Percentiles rank a stretch among this genome's conserved stretches.
Evolutionary conservation across 2,888 invertebrate species (phyloP).

Genomic region (Epsilonema sp.): DNA sequence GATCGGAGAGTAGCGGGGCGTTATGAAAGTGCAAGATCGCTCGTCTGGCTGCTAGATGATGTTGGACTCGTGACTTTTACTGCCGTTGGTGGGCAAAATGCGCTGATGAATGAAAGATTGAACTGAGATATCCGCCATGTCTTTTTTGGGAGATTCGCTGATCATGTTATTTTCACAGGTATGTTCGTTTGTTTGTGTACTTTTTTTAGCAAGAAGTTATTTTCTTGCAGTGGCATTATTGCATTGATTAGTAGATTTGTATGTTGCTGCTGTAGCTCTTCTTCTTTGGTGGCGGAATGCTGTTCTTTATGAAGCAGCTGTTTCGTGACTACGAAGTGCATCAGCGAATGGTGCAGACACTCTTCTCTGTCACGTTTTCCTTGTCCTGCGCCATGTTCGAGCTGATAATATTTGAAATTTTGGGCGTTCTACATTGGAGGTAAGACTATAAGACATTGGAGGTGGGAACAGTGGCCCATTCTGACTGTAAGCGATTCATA

Average conservation of each 20-base stretch:
- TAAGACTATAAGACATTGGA: too few species aligned
- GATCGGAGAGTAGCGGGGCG: too few species aligned
- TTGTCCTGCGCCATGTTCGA: slow-evolving; percentile 97
- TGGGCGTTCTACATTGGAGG: slow-evolving; percentile 74
- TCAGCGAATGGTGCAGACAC: slow-evolving; percentile 72
- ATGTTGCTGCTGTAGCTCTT: slow-evolving; percentile 44
- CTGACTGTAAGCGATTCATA: too few species aligned
- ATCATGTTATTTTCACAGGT: too few species aligned
- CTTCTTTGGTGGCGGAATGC: slow-evolving; percentile 90
- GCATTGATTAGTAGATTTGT: neutral
- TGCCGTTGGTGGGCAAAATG: too few species aligned
- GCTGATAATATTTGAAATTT: slow-evolving; percentile 93
- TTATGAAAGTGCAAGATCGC: too few species aligned
- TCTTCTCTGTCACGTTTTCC: slow-evolving; percentile 86
- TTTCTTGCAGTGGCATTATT: neutral
- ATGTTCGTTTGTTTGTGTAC: neutral
- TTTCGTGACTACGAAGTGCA: slow-evolving; percentile 83
- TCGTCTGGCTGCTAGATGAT: too few species aligned
- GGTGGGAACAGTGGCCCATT: too few species aligned
- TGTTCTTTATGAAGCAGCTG: slow-evolving; percentile 89
- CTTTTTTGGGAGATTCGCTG: too few species aligned
- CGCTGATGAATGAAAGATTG: too few species aligned
- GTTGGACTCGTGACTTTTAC: too few species aligned
- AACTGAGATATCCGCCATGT: too few species aligned
- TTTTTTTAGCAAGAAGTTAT: neutral